These are phyloP conservation scores for Empidonax alnorum DNA, from an alignment of 2,113 vertebrate species.

Conservation along the genomic window DNA sequence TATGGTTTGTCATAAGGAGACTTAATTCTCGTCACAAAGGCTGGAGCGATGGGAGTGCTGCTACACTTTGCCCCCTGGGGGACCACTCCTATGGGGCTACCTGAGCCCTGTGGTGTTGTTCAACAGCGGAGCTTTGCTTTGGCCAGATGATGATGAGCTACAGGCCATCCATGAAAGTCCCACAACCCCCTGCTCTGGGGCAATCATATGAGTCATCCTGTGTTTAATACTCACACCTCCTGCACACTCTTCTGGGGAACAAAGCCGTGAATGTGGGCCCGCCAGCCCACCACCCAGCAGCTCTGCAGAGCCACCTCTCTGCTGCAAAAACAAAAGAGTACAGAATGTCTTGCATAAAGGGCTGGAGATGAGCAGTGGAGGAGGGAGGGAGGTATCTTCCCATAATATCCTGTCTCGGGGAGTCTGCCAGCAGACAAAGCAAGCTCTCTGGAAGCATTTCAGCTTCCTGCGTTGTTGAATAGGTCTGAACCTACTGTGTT, in stretches of 20 bases:
- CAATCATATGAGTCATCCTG: neutral
- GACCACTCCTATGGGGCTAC: accelerated
- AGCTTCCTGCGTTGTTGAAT: neutral
- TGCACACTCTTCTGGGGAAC: neutral
- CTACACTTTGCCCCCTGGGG: accelerated
- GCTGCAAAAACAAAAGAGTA: neutral
- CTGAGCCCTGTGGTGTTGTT: accelerated
- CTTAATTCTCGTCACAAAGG: neutral
- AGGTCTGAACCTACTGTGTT: conserved; percentile 12
- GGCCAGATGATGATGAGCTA: neutral
- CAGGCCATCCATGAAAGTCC: neutral
- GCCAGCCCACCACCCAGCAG: neutral
- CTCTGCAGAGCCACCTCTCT: neutral
- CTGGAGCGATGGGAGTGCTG: accelerated
- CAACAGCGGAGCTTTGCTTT: neutral
- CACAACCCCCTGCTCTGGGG: neutral
- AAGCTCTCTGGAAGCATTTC: conserved; percentile 6
- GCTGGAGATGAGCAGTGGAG: neutral
- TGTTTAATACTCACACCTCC: neutral
- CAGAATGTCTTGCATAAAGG: neutral
- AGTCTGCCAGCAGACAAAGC: conserved; percentile 47
- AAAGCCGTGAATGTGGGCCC: neutral
- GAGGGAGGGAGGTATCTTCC: conserved; percentile 15
- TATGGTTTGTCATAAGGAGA: neutral
- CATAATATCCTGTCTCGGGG: neutral